These are phyloP conservation scores for Siderastrea siderea DNA, from an alignment of 92 coral and sea anemone species.

Conservation along the genomic window DNA sequence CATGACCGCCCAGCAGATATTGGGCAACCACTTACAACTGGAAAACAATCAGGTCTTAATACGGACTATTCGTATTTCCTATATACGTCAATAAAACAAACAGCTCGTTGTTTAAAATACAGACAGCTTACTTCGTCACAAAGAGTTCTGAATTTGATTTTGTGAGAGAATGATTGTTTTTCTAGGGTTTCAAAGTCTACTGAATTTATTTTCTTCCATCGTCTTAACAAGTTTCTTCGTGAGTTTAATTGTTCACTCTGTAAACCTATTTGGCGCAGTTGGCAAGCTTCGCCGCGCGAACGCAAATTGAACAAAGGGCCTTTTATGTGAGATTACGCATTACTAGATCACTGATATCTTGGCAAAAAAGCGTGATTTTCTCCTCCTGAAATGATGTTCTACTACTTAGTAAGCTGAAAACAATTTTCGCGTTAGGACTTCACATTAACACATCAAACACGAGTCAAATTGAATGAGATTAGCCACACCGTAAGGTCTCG, in stretches of 20 bases:
- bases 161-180: neutral
- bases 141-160: neutral
- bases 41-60: neutral
- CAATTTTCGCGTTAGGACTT: too few relatives aligned
- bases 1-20: too few relatives aligned
- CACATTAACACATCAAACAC: neutral
- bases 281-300: neutral
- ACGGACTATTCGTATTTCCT: neutral
- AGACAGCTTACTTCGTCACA: neutral
- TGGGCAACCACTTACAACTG: neutral
- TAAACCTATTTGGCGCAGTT: neutral
- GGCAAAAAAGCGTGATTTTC: too few relatives aligned
- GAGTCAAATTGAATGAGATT: neutral
- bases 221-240: too few relatives aligned
- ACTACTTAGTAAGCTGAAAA: too few relatives aligned
- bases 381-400: too few relatives aligned
- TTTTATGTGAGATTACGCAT: neutral
- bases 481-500: neutral
- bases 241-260: slow-evolving; percentile 12
- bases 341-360: too few relatives aligned
- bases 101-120: neutral
- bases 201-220: neutral
- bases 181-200: neutral
- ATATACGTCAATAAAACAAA: neutral
- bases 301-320: neutral